Base-by-base conservation (phyloP, 2,888 invertebrate species). In the Endotricha flammealis region DNA sequence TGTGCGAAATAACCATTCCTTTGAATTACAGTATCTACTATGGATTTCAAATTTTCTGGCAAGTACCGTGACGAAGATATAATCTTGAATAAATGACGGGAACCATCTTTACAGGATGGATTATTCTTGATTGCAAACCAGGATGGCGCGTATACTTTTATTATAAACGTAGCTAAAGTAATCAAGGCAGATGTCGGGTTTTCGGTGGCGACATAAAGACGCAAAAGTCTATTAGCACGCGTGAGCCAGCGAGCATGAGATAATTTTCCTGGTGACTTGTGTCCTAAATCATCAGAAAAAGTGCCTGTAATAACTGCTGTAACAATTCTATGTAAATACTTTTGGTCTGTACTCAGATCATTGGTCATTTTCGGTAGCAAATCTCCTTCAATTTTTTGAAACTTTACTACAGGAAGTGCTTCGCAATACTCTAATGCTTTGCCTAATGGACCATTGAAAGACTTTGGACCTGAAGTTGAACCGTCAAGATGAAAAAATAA, bases 81-180 rank as follows among this genome's bases (percentile, higher is more conserved):
- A 13, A 22, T 22, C 22, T 22, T 22, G 6, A 6, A 32, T 31
- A 12, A 25, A 7, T 30, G 23, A 2, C 23, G 23, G 3, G 23
- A 3, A 2, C 23, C 23, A 23, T 23, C 23, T 23, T 23, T 23
- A n/a, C 23, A 23, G 10, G 23, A 9, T 9, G 23, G 23, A 2
- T 23, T 3, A 23, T 3, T 23, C n/a, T 23, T 23, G 10, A 23
- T 23, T 5, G 1, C 23, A 23, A 23, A 23, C 23, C 23, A 23
- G 1, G 23, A 5, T n/a, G 46, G 42, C 30, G 42, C 45, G 36
- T 48, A 48, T 28, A 40, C 42, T 39, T 42, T 45, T 6, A 47
- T 34, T 16, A 47, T 25, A 38, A 32, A 48, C 11, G 36, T 33
- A 7, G 36, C 42, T 11, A 36, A 14, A 28, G 10, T 36, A 5